phyloP scores from a whole-genome alignment of 2,797 vertebrate species.

The Spatula versicolor region DNA sequence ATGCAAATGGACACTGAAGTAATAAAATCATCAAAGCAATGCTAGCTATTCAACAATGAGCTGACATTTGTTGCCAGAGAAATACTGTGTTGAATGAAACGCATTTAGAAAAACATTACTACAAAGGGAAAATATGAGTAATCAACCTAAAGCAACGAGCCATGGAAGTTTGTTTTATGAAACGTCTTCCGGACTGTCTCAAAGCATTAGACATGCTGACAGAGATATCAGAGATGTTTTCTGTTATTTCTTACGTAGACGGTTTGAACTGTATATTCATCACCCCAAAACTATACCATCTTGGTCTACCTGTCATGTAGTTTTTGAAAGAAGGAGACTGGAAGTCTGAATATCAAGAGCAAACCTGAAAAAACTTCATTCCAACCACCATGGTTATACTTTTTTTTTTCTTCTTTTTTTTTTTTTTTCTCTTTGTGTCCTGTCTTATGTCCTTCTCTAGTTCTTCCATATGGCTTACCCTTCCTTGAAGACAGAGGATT shows the following conservation, averaged over 20 bases:
- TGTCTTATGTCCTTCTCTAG: neutral
- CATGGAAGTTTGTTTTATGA: constrained; percentile 41
- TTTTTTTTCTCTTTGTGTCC: neutral
- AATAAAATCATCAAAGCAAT: constrained; percentile 54
- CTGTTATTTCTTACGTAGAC: neutral
- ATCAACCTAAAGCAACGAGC: constrained; percentile 64
- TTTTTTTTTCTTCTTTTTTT: neutral
- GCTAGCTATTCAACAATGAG: constrained; percentile 55
- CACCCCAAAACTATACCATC: neutral
- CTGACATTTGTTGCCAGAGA: constrained; percentile 53
- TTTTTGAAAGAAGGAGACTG: constrained; percentile 16
- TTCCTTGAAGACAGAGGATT: neutral
- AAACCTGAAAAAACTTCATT: neutral
- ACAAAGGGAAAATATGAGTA: constrained; percentile 64
- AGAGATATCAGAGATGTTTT: constrained; percentile 41
- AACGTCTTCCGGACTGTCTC: constrained; percentile 51
- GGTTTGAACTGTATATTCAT: neutral
- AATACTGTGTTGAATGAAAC: constrained; percentile 65
- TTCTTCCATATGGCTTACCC: neutral
- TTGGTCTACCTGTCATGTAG: constrained; percentile 40
- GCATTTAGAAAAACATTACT: constrained; percentile 57
- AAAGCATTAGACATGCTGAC: constrained; percentile 51
- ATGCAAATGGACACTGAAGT: constrained; percentile 23
- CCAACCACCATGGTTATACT: neutral
- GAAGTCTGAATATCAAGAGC: constrained; percentile 7